Percentiles rank a stretch among this genome's conserved stretches.
Evolutionary conservation across 2,113 vertebrate genomes (phyloP).

Genomic region (Zonotrichia leucophrys): DNA sequence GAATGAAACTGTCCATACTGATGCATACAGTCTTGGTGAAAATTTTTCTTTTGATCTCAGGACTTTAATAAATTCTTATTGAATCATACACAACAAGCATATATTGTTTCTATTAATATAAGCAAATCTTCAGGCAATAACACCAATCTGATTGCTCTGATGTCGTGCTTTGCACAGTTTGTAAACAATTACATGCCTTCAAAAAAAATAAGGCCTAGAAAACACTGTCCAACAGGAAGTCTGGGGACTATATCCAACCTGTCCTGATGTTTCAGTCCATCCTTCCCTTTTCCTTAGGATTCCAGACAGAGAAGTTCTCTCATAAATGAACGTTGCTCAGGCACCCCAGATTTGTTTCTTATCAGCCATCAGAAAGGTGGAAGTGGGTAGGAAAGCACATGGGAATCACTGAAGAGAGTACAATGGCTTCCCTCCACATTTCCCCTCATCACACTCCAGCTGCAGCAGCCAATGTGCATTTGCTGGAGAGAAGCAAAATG

Average conservation of each 20-base stretch:
- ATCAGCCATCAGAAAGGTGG: not conserved
- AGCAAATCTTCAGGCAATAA: not conserved
- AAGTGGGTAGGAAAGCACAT: not conserved
- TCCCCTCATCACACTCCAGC: not conserved
- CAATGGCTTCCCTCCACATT: not conserved
- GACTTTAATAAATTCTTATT: not conserved
- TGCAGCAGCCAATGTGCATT: not conserved
- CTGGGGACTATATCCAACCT: not conserved
- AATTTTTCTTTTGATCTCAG: not conserved
- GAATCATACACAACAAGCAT: not conserved
- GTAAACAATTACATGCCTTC: not conserved
- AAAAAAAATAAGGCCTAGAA: not conserved
- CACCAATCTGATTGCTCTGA: not conserved
- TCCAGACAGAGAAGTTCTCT: not conserved
- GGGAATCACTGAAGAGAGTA: not conserved
- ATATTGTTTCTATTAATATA: not conserved
- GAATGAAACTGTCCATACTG: not conserved
- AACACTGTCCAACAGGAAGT: not conserved
- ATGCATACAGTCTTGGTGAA: not conserved
- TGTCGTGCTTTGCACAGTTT: not conserved
- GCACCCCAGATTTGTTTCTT: not conserved
- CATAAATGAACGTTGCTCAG: not conserved
- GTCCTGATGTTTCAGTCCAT: not conserved
- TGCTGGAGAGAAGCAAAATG: not conserved
- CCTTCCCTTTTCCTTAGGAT: not conserved